These are phyloP conservation scores for Erpobdella octoculata DNA, from an alignment of 2,888 invertebrate species.

Conservation along the genomic window DNA sequence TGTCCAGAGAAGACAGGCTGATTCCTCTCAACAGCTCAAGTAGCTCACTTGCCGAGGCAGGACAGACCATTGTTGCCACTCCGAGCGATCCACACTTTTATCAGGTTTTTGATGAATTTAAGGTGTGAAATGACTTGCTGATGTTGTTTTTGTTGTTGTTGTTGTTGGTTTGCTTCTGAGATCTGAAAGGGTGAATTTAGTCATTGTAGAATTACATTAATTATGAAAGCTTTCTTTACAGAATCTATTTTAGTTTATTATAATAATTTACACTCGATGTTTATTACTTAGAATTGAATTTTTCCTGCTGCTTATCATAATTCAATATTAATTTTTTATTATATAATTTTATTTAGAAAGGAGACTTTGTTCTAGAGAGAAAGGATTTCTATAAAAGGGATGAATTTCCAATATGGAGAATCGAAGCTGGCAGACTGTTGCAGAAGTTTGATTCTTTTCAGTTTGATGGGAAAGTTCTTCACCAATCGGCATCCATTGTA, in stretches of 20 bases:
- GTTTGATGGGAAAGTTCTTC: slow-evolving; percentile 27
- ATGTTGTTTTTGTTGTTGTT: not conserved
- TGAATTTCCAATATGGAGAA: slow-evolving; percentile 81
- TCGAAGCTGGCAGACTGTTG: slow-evolving; percentile 68
- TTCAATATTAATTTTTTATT: not conserved
- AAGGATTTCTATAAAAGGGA: slow-evolving; percentile 56
- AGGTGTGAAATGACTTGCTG: no score
- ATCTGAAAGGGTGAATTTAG: no score
- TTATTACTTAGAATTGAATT: not conserved
- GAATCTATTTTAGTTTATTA: not conserved
- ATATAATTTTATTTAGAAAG: slow-evolving; percentile 53
- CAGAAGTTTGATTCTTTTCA: slow-evolving; percentile 61
- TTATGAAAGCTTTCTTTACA: no score
- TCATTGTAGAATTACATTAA: no score
- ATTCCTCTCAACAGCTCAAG: not conserved
- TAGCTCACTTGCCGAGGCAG: not conserved
- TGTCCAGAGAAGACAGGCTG: slow-evolving; percentile 16
- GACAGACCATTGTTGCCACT: not conserved
- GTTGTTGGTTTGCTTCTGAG: not conserved
- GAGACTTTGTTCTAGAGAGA: slow-evolving; percentile 79
- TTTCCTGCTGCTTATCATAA: no score
- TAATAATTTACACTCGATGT: not conserved
- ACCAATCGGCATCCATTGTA: slow-evolving; percentile 36
- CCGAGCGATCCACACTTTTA: slow-evolving; percentile 20
- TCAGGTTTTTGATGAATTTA: not conserved